Percentiles rank a stretch among this genome's conserved stretches.
Conservation (phyloP, 2,888 invertebrate genomes). For the Callyntrura guangdongensis region DNA sequence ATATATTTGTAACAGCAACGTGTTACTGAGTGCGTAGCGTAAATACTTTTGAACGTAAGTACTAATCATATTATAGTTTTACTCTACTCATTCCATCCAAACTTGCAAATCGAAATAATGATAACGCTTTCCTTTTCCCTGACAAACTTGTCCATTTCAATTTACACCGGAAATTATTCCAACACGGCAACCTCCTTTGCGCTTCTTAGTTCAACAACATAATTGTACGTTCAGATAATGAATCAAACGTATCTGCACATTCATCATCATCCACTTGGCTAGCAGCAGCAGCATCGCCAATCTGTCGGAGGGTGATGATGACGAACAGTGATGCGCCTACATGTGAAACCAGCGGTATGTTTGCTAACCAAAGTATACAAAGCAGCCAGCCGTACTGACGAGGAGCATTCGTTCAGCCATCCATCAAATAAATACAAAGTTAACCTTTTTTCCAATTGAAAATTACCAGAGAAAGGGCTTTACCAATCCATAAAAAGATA, state of each 20-base stretch:
- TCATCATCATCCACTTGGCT: conserved; percentile 66
- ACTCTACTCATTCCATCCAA: conserved; percentile 16
- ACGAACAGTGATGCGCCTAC: background rate
- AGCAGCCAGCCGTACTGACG: conserved; percentile 25
- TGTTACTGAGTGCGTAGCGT: conserved; percentile 14
- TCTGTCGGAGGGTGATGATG: background rate
- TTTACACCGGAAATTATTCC: conserved; percentile 77
- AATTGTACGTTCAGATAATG: conserved; percentile 63
- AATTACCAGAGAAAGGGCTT: conserved; percentile 43
- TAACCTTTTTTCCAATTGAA: conserved; percentile 56
- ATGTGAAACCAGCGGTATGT: conserved; percentile 45
- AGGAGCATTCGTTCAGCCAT: conserved; percentile 35
- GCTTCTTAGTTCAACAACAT: conserved; percentile 69
- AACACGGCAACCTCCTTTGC: conserved; percentile 47
- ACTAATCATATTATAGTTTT: conserved; percentile 13
- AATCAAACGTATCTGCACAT: conserved; percentile 47
- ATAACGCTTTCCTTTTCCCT: conserved; percentile 4
- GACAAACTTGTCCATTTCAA: conserved; percentile 68
- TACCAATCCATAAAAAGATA: conserved; percentile 65
- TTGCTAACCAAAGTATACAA: conserved; percentile 10
- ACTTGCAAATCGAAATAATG: conserved; percentile 14
- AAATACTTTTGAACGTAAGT: background rate
- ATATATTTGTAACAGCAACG: conserved; percentile 6
- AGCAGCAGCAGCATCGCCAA: conserved; percentile 47
- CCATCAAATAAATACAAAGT: conserved; percentile 59